A percentile compares a stretch with the other conserved stretches of the same genome.
These are phyloP conservation scores for Glossophaga mutica DNA, from an alignment of 2,797 vertebrate species.

Conservation along the genomic window DNA sequence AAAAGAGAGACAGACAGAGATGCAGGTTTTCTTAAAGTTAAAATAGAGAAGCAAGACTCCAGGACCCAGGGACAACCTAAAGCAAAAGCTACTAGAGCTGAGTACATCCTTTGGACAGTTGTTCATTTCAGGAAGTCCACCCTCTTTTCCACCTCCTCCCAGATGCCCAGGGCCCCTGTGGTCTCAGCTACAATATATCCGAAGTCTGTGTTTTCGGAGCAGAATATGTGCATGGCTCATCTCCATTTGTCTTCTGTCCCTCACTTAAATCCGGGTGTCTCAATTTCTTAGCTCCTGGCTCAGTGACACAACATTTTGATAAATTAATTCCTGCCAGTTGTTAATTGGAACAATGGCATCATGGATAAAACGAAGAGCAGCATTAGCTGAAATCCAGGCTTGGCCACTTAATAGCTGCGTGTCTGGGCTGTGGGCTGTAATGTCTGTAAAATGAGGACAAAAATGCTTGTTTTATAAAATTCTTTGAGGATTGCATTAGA, in stretches of 20 bases:
- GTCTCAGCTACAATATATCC: neutral
- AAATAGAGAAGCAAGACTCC: neutral
- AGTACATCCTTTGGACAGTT: neutral
- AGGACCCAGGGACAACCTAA: neutral
- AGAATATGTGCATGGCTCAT: rapidly evolving
- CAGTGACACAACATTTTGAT: neutral
- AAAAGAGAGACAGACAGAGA: neutral
- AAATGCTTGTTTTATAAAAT: neutral
- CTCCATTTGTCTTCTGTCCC: neutral
- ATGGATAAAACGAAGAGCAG: neutral
- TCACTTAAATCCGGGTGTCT: neutral
- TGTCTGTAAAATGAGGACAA: neutral
- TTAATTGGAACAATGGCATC: neutral
- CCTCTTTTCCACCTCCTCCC: neutral
- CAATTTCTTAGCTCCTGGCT: neutral
- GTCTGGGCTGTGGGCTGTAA: neutral
- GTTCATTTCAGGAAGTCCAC: neutral
- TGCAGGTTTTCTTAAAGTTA: neutral
- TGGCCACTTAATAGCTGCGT: neutral
- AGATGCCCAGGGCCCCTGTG: neutral
- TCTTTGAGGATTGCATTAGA: neutral
- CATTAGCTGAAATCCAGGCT: too few relatives aligned
- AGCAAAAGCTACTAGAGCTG: neutral
- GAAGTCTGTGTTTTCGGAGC: neutral
- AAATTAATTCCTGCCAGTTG: neutral